Conservation (phyloP, 2,797 vertebrate species). For the Ispidina lecontei region DNA sequence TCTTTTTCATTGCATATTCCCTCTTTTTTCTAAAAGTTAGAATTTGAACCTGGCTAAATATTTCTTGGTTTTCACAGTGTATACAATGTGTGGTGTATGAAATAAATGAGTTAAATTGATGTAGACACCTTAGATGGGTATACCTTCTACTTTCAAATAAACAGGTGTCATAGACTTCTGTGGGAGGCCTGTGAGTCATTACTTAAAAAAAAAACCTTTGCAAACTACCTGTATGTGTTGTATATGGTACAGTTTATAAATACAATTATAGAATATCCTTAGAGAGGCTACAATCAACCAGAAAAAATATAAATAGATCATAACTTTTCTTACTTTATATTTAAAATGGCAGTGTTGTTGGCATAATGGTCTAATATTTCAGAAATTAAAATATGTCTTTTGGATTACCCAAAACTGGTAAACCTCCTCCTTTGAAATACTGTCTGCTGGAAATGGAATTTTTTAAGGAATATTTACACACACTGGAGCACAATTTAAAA, state of each 20-base stretch:
- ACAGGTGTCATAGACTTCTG: neutral
- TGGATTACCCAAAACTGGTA: neutral
- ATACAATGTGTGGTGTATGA: neutral
- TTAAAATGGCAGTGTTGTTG: neutral
- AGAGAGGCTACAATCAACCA: neutral
- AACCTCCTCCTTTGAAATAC: neutral
- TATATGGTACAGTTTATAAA: neutral
- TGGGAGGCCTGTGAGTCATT: neutral
- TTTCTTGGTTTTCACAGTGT: neutral
- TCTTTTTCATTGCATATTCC: neutral
- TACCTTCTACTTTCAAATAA: neutral
- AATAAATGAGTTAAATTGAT: neutral
- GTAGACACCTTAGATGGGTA: neutral
- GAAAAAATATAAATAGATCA: neutral
- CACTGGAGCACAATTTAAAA: conserved; percentile 18
- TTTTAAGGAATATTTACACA: conserved; percentile 8
- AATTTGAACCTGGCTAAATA: neutral
- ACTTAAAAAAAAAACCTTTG: neutral
- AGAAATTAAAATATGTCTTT: neutral
- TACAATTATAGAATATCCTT: neutral
- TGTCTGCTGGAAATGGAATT: neutral
- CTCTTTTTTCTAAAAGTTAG: neutral
- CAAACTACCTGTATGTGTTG: neutral
- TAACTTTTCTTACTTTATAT: neutral
- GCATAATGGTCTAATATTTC: neutral